phyloP scores from a whole-genome alignment of 2,888 invertebrate genomes.

The Stenoptilia bipunctidactyla region DNA sequence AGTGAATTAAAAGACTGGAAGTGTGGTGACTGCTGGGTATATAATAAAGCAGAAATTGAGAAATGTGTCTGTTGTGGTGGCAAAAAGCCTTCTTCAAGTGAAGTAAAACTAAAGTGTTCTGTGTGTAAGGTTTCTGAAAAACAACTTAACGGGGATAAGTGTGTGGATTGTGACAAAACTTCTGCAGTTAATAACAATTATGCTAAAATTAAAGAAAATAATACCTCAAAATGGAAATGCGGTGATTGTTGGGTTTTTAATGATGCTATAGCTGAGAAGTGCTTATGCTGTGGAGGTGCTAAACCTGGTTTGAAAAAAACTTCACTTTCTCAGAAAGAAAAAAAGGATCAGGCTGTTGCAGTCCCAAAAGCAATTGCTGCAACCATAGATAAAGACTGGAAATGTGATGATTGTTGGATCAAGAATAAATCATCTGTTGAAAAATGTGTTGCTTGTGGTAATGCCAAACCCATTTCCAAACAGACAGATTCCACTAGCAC shows the following conservation, averaged over 20 bases:
- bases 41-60: conserved; percentile 28
- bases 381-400: conserved; percentile 23
- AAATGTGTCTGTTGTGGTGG: conserved; percentile 36
- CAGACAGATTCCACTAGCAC: conserved; percentile 2
- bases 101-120: conserved; percentile 21
- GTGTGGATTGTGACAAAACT: conserved; percentile 28
- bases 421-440: conserved; percentile 28
- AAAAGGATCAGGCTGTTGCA: conserved; percentile 8
- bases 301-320: conserved; percentile 15
- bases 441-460: conserved; percentile 38
- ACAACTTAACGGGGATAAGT: conserved; percentile 23
- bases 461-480: conserved; percentile 21
- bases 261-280: conserved; percentile 27
- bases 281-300: conserved; percentile 32
- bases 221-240: conserved; percentile 30
- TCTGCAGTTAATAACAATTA: conserved; percentile 14
- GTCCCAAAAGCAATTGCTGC: background rate
- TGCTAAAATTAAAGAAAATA: conserved; percentile 11
- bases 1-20: conserved; percentile 17
- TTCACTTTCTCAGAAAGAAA: no score
- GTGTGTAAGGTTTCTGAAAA: conserved; percentile 26
- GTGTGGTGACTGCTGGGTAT: conserved; percentile 33
- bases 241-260: conserved; percentile 36
- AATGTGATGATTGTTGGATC: conserved; percentile 37
- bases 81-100: conserved; percentile 16